These are phyloP conservation scores for Drosophila infuscata DNA, from an alignment of 2,888 invertebrate species.

Conservation along the genomic window DNA sequence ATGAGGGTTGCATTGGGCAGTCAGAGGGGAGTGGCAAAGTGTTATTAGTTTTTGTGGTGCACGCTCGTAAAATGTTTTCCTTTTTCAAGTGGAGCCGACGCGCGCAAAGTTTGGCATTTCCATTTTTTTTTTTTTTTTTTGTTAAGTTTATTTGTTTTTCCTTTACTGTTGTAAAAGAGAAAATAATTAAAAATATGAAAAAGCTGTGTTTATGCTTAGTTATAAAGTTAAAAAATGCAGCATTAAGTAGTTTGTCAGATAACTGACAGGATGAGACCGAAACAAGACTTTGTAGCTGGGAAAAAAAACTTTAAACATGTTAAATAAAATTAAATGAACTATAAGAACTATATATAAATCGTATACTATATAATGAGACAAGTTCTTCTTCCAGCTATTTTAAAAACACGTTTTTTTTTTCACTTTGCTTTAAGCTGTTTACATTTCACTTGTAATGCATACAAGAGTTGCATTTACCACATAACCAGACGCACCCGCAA, in stretches of 20 bases:
- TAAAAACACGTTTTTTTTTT: slow-evolving; percentile 28
- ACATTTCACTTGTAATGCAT: slow-evolving; percentile 63
- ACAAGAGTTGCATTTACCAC: slow-evolving; percentile 43
- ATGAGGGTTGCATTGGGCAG: slow-evolving; percentile 13
- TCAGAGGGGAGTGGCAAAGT: slow-evolving; percentile 53
- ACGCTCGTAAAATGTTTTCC: slow-evolving; percentile 71
- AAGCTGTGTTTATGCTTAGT: slow-evolving; percentile 54
- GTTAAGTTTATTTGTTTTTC: slow-evolving; percentile 25
- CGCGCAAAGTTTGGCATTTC: slow-evolving; percentile 51
- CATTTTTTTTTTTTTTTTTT: slow-evolving; percentile 13
- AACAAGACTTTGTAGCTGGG: slow-evolving; percentile 26
- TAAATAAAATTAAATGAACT: background rate
- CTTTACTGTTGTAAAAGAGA: slow-evolving; percentile 39
- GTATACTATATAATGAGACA: background rate
- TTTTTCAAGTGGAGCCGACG: slow-evolving; percentile 58
- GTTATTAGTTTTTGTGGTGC: slow-evolving; percentile 77
- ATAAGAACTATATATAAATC: background rate
- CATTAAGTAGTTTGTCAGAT: slow-evolving; percentile 38
- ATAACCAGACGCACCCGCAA: slow-evolving; percentile 29
- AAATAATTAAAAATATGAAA: slow-evolving; percentile 75
- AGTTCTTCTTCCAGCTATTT: background rate
- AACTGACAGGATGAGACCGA: slow-evolving; percentile 29
- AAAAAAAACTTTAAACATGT: background rate
- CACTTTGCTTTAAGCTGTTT: slow-evolving; percentile 67
- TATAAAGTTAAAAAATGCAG: slow-evolving; percentile 60